Evolutionary conservation across 1,140 invertebrate species (phyloP).

Genomic region (Drosophila biarmipes): DNA sequence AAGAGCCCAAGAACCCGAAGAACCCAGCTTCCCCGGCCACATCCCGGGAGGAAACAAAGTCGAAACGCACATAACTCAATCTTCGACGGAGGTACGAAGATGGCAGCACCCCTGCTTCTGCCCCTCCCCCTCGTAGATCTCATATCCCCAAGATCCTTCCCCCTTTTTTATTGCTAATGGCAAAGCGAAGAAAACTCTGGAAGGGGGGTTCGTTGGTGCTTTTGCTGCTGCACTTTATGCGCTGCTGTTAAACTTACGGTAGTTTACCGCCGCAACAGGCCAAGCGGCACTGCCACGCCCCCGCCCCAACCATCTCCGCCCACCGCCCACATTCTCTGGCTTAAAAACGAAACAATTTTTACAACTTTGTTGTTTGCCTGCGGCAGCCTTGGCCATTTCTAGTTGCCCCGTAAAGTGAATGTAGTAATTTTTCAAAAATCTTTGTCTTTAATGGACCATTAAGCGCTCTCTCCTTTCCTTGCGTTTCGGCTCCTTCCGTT

Average conservation of each 20-base stretch:
- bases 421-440: slow-evolving; percentile 83
- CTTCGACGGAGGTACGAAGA: slow-evolving; percentile 61
- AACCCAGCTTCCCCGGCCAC: background rate
- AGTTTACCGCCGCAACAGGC: slow-evolving; percentile 59
- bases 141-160: slow-evolving; percentile 16
- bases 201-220: background rate
- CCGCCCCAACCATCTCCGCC: background rate
- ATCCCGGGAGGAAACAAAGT: slow-evolving; percentile 65
- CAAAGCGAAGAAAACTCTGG: slow-evolving; percentile 18
- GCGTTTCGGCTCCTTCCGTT: no score
- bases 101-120: background rate
- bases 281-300: background rate
- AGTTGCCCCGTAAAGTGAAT: slow-evolving; percentile 70
- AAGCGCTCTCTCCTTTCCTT: slow-evolving; percentile 32
- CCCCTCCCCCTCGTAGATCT: background rate
- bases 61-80: slow-evolving; percentile 84
- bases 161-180: slow-evolving; percentile 76
- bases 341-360: slow-evolving; percentile 84
- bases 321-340: slow-evolving; percentile 3
- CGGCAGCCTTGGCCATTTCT: slow-evolving; percentile 69
- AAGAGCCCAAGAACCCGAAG: background rate
- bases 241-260: slow-evolving; percentile 77
- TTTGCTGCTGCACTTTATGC: slow-evolving; percentile 72
- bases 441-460: slow-evolving; percentile 84
- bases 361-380: slow-evolving; percentile 83